phyloP scores from a whole-genome alignment of 2,888 invertebrate genomes.

The Cryptocheilus praepositus region DNA sequence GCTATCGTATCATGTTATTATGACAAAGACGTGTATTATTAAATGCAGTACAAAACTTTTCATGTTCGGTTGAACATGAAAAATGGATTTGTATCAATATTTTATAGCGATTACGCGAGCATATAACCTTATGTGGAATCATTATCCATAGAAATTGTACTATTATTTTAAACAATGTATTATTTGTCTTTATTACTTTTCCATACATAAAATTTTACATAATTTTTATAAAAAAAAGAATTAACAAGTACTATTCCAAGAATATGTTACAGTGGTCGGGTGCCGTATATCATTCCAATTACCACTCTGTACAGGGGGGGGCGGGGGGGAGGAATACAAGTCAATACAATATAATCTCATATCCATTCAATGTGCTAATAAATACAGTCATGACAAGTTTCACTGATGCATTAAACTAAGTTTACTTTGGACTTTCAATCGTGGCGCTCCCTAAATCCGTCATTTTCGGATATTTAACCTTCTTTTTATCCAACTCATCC shows the following conservation, averaged over 20 bases:
- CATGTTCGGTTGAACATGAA: too few relatives aligned
- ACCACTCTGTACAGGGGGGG: too few relatives aligned
- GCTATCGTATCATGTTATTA: too few relatives aligned
- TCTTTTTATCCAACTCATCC: constrained; percentile 94
- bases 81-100: too few relatives aligned
- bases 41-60: too few relatives aligned
- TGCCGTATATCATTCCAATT: too few relatives aligned
- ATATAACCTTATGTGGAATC: too few relatives aligned
- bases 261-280: too few relatives aligned
- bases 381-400: constrained; percentile 35
- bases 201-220: constrained; percentile 1
- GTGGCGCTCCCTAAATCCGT: constrained; percentile 91
- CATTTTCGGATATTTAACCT: constrained; percentile 97
- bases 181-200: neutral
- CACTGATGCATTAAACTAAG: constrained; percentile 2
- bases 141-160: neutral
- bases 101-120: too few relatives aligned
- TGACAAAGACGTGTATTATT: too few relatives aligned
- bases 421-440: constrained; percentile 84
- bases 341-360: constrained; percentile 38
- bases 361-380: constrained; percentile 37
- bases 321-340: too few relatives aligned
- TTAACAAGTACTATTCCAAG: too few relatives aligned
- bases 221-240: constrained; percentile 24
- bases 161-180: neutral